Evolutionary conservation across 2,888 invertebrate species (phyloP).

Genomic region (Penaeus monodon): DNA sequence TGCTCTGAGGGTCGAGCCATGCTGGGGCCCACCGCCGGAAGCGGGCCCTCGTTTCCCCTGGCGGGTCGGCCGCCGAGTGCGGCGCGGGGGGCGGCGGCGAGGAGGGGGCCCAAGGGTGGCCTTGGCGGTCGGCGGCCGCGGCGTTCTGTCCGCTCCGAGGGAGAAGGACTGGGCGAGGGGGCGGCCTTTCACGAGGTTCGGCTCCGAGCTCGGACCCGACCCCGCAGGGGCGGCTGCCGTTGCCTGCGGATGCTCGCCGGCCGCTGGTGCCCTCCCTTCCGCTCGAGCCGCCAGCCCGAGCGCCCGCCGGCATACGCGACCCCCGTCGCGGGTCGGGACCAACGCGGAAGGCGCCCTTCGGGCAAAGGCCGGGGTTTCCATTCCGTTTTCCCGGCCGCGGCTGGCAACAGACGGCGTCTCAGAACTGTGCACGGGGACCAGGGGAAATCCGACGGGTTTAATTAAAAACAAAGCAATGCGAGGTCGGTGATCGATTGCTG

Average conservation of each 20-base stretch:
- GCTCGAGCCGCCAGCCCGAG: background rate
- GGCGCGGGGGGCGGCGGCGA: too few species aligned
- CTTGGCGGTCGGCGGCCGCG: background rate
- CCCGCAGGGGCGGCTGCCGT: background rate
- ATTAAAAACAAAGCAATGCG: slow-evolving; percentile 45
- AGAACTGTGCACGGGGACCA: too few species aligned
- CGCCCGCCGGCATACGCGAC: slow-evolving; percentile 66
- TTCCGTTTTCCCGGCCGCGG: too few species aligned
- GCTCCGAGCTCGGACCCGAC: slow-evolving; percentile 18
- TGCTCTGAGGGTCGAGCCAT: too few species aligned
- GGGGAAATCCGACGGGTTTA: slow-evolving; percentile 37
- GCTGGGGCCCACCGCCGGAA: too few species aligned
- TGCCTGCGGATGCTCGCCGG: background rate
- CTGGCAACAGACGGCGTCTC: too few species aligned
- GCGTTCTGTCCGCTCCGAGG: background rate
- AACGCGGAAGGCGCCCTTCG: too few species aligned
- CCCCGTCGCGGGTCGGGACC: too few species aligned
- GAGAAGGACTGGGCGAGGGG: background rate
- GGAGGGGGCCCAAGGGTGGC: too few species aligned
- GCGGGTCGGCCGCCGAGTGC: too few species aligned
- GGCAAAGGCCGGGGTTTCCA: too few species aligned
- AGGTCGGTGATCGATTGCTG: background rate
- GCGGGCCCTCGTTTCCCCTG: too few species aligned
- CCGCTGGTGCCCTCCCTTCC: background rate
- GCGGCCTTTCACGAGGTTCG: background rate